A percentile compares a stretch with the other conserved stretches of the same genome.
Evolutionary conservation across 2,888 invertebrate species (phyloP).

Genomic region (Homarus gammarus): DNA sequence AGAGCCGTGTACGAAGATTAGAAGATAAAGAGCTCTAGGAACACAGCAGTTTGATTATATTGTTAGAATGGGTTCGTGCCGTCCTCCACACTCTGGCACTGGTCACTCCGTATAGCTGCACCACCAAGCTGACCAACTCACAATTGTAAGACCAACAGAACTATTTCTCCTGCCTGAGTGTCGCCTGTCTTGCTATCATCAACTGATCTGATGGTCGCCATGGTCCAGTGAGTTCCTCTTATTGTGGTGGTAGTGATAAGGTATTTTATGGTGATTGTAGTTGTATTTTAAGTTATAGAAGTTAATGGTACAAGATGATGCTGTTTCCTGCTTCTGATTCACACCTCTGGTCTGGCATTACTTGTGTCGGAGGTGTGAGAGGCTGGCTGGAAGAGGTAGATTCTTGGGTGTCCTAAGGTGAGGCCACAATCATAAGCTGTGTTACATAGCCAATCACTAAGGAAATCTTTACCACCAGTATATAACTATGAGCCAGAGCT

Average conservation of each 20-base stretch:
- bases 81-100: too few species aligned
- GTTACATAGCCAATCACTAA: too few species aligned
- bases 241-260: neutral
- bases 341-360: neutral
- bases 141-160: neutral
- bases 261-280: slow-evolving; percentile 8
- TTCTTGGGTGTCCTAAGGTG: too few species aligned
- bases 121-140: too few species aligned
- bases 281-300: neutral
- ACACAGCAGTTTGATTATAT: too few species aligned
- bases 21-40: neutral
- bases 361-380: neutral
- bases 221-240: neutral
- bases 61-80: too few species aligned
- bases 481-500: too few species aligned
- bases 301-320: neutral
- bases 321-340: neutral
- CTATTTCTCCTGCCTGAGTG: neutral
- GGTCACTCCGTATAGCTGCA: too few species aligned
- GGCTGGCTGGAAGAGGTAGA: neutral
- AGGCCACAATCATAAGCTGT: too few species aligned
- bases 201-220: neutral
- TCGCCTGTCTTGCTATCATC: neutral
- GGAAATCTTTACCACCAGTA: too few species aligned
- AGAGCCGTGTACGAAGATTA: neutral